Percentiles rank a stretch among this genome's conserved stretches.
phyloP scores from a whole-genome alignment of 2,113 vertebrate species.

The Lanius collurio region DNA sequence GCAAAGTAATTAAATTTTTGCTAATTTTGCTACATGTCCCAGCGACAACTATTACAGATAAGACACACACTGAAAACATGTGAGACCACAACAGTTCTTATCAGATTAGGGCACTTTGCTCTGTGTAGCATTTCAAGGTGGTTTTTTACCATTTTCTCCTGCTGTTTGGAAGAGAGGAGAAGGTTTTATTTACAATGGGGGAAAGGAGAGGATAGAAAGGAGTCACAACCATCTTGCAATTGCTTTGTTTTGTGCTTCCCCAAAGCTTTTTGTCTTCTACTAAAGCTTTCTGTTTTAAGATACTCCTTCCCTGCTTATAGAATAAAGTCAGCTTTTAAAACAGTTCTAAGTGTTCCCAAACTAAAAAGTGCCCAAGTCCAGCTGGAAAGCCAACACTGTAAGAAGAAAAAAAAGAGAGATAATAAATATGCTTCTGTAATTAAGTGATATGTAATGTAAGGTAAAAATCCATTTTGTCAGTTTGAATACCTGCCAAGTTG shows the following conservation, averaged over 20 bases:
- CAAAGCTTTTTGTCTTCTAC: neutral
- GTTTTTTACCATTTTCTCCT: neutral
- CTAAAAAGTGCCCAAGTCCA: neutral
- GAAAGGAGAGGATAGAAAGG: neutral
- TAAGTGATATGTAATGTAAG: neutral
- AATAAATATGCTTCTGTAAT: neutral
- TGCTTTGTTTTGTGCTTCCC: neutral
- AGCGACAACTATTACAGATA: neutral
- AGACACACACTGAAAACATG: neutral
- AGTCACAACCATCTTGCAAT: neutral
- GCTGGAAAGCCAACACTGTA: neutral
- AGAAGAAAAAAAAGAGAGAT: neutral
- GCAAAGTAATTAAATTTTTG: neutral
- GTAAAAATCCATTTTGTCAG: neutral
- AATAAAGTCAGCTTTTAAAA: neutral
- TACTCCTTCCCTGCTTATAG: neutral
- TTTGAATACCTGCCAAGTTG: neutral
- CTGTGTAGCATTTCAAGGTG: neutral
- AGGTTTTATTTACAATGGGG: neutral
- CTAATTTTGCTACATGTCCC: neutral
- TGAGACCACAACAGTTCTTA: neutral
- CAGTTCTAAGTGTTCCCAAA: neutral
- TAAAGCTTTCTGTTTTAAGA: neutral
- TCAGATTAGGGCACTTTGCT: neutral
- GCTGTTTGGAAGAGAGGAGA: neutral